These are phyloP conservation scores for Lepidurus arcticus DNA, from an alignment of 1,140 invertebrate genomes.

Conservation along the genomic window DNA sequence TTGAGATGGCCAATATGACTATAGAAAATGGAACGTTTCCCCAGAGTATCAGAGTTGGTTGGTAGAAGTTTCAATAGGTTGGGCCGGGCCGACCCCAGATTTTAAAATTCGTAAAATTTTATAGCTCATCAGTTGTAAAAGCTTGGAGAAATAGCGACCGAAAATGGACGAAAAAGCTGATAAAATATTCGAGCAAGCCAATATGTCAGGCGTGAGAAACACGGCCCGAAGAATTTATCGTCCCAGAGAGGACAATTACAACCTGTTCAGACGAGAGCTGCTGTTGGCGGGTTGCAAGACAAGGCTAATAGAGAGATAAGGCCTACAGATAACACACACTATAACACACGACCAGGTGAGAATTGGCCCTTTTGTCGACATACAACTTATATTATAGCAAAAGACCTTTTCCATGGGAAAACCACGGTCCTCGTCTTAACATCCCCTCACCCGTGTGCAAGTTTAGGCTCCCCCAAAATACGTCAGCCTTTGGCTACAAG, in stretches of 20 bases:
- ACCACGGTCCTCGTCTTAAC: neutral
- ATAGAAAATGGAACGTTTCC: too few species aligned
- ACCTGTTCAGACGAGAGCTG: neutral
- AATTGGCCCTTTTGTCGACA: neutral
- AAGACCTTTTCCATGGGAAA: neutral
- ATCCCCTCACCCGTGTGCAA: neutral
- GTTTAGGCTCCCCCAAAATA: neutral
- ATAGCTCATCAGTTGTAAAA: neutral
- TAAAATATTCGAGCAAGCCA: constrained; percentile 12
- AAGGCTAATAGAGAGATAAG: neutral
- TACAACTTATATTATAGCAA: neutral
- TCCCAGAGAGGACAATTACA: neutral
- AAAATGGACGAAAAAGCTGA: neutral
- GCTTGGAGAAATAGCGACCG: neutral
- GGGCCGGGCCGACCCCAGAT: too few species aligned
- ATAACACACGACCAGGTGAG: constrained; percentile 6
- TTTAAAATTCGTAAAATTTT: neutral
- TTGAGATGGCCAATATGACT: too few species aligned
- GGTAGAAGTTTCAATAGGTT: too few species aligned
- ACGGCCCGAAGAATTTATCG: neutral
- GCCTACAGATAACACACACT: constrained; percentile 10
- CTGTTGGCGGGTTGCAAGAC: neutral
- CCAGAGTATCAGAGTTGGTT: too few species aligned
- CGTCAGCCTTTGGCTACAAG: neutral
- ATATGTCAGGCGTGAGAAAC: neutral